These are phyloP conservation scores for Cricetomys ansorgei DNA, from an alignment of 2,113 vertebrate genomes.

Conservation along the genomic window DNA sequence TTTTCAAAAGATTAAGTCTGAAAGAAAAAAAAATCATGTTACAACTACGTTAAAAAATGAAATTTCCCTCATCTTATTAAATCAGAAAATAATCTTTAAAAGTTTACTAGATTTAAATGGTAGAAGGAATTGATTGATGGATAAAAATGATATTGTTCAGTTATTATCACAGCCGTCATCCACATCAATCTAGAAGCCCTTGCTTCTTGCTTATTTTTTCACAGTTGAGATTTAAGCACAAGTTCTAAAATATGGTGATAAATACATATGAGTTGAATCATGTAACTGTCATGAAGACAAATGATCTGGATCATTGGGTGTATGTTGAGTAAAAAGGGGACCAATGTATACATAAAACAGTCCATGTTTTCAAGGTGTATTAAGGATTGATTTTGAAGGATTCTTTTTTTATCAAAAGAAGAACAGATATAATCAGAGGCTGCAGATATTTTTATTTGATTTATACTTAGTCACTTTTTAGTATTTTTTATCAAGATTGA, in stretches of 20 bases:
- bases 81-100: conserved; percentile 22
- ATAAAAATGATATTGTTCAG: not conserved
- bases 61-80: not conserved
- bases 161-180: not conserved
- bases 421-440: not conserved
- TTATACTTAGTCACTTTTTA: not conserved
- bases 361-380: not conserved
- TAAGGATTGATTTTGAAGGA: not conserved
- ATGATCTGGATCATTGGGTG: not conserved
- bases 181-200: not conserved
- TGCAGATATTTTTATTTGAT: not conserved
- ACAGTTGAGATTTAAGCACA: not conserved
- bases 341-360: not conserved
- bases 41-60: conserved; percentile 9
- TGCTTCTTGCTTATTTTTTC: not conserved
- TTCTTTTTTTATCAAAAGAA: conserved; percentile 8
- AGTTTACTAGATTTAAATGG: not conserved
- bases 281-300: not conserved
- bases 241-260: not conserved
- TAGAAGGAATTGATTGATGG: not conserved
- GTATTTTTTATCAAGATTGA: not conserved
- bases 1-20: not conserved
- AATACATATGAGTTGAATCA: not conserved
- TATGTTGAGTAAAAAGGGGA: not conserved
- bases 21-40: not conserved